These are phyloP conservation scores for Paradoxurus hermaphroditus DNA, from an alignment of 2,113 vertebrate genomes.

Conservation along the genomic window DNA sequence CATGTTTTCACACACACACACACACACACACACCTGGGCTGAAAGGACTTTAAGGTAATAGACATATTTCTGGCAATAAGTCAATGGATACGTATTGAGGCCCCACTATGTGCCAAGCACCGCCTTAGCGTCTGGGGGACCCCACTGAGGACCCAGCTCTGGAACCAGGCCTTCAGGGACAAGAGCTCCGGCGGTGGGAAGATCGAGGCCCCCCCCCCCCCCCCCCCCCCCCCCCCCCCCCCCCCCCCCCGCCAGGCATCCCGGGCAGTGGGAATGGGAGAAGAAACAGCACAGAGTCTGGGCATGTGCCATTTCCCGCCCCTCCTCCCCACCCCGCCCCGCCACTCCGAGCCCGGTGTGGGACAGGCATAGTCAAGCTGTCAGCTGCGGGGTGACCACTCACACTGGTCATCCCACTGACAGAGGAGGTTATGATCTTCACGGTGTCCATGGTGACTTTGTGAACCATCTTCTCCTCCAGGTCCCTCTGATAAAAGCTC, in stretches of 20 bases:
- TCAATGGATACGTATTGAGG: neutral
- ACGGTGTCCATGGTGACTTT: constrained; percentile 72
- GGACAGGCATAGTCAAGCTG: neutral
- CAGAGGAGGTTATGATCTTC: constrained; percentile 65
- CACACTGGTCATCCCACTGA: constrained; percentile 67
- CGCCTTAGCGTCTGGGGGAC: neutral
- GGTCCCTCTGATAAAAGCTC: constrained; percentile 49
- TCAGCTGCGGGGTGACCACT: neutral
- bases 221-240: too few relatives aligned
- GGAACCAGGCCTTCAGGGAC: neutral
- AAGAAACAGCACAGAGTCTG: fast-evolving
- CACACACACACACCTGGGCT: neutral
- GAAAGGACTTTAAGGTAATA: neutral
- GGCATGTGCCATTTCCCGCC: fast-evolving
- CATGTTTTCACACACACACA: neutral
- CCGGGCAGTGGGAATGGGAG: neutral
- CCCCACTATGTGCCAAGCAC: neutral
- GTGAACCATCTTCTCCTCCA: constrained; percentile 76
- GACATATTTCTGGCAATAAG: neutral
- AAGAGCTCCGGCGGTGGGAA: neutral
- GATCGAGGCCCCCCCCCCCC: neutral
- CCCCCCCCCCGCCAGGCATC: too few relatives aligned
- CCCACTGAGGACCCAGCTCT: neutral
- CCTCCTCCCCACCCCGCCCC: too few relatives aligned
- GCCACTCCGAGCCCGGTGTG: fast-evolving